Evolutionary conservation across 2,113 vertebrate genomes (phyloP).

Genomic region (Gymnocephalus cernua): DNA sequence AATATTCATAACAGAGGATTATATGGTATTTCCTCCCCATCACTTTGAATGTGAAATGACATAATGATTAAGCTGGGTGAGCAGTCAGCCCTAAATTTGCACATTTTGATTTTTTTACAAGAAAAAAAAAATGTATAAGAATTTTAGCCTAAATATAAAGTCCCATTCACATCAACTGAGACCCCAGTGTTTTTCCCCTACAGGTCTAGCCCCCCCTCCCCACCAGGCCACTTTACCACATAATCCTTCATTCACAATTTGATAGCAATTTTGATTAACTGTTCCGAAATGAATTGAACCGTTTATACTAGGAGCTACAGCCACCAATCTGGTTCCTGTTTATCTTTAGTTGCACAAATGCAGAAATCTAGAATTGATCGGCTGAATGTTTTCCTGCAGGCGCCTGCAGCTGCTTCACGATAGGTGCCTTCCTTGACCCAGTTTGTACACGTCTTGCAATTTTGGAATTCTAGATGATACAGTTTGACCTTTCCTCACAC

Average conservation of each 20-base stretch:
- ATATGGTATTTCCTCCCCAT: conserved; percentile 33
- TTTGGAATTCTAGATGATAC: not conserved
- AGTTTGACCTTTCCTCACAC: not conserved
- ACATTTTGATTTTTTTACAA: not conserved
- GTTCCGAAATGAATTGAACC: not conserved
- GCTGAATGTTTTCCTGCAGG: too few species aligned
- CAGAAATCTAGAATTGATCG: too few species aligned
- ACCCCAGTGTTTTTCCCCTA: not conserved
- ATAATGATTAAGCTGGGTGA: conserved; percentile 40
- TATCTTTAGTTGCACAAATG: not conserved
- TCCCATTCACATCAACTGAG: not conserved
- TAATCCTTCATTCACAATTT: not conserved
- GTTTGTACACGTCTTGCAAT: not conserved
- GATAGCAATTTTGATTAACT: not conserved
- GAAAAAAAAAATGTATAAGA: not conserved
- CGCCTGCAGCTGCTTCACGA: not conserved
- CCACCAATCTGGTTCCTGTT: not conserved
- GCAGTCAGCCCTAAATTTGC: not conserved
- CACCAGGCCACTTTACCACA: not conserved
- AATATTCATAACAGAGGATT: not conserved
- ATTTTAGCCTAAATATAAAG: not conserved
- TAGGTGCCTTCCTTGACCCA: not conserved
- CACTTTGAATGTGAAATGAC: conserved; percentile 77
- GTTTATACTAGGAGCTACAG: not conserved
- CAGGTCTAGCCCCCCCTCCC: too few species aligned